Percentiles rank a stretch among this genome's conserved stretches.
phyloP scores from a whole-genome alignment of 2,797 vertebrate species.

The Mus spretus region DNA sequence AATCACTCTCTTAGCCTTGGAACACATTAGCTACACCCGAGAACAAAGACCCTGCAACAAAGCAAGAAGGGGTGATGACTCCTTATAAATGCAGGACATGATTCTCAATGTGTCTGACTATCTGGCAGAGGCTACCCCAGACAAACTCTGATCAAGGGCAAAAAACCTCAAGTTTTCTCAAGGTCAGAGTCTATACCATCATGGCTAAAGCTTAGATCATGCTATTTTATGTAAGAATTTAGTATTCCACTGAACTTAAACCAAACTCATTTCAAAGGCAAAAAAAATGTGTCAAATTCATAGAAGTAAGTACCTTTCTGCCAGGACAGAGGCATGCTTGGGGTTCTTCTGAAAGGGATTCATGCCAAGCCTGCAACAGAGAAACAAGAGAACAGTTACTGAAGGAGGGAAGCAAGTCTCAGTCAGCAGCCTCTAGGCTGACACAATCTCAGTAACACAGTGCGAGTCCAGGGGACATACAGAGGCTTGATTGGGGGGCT shows the following conservation, averaged over 20 bases:
- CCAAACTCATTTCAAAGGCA: background rate
- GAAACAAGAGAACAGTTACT: slow-evolving; percentile 3
- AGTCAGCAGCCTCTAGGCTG: background rate
- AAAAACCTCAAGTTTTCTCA: background rate
- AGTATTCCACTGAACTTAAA: accelerated
- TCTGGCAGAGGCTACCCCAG: background rate
- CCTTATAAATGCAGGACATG: background rate
- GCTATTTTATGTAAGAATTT: background rate
- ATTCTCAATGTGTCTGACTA: background rate
- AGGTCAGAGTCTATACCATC: background rate
- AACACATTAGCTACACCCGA: background rate
- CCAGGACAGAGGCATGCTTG: slow-evolving; percentile 93
- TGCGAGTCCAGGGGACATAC: slow-evolving; percentile 83
- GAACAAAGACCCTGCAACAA: background rate
- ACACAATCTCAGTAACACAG: background rate
- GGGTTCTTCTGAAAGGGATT: slow-evolving; percentile 95
- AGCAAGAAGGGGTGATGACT: background rate
- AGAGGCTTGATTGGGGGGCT: slow-evolving; percentile 93
- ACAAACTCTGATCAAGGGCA: background rate
- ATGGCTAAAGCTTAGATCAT: background rate
- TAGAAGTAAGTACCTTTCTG: slow-evolving; percentile 90
- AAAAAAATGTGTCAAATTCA: background rate
- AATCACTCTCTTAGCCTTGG: background rate
- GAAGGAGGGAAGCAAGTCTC: background rate
- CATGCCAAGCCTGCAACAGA: slow-evolving; percentile 90